Percentiles rank a stretch among this genome's conserved stretches.
These are phyloP conservation scores for Patella depressa DNA, from an alignment of 2,888 invertebrate genomes.

Conservation along the genomic window DNA sequence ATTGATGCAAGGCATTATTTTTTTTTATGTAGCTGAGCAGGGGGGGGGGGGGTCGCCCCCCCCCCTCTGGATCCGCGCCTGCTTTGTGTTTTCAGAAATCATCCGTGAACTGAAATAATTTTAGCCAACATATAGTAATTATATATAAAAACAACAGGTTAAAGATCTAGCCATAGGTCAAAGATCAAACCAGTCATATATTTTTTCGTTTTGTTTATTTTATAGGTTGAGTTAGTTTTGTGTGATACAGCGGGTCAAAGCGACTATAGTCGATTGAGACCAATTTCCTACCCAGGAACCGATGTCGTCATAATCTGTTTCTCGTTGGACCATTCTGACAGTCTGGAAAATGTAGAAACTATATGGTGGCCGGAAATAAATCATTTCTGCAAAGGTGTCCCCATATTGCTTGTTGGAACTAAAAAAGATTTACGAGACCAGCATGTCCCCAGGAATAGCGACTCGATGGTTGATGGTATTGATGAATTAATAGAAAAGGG, in stretches of 20 bases:
- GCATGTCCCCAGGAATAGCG: constrained; percentile 75
- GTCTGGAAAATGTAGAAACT: constrained; percentile 96
- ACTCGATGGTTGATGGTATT: constrained; percentile 80
- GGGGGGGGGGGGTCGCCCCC: no score
- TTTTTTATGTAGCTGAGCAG: no score
- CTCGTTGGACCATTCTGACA: constrained; percentile 98
- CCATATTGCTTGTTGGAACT: constrained; percentile 97
- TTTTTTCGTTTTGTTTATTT: background rate
- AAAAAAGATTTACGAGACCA: constrained; percentile 93
- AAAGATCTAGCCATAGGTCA: no score
- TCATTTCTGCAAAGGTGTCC: constrained; percentile 97
- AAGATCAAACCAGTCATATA: no score
- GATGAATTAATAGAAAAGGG: background rate
- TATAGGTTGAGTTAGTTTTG: constrained; percentile 64
- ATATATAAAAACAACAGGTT: no score
- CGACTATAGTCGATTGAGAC: constrained; percentile 93
- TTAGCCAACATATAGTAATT: no score
- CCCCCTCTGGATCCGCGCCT: no score
- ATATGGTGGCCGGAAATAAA: constrained; percentile 93
- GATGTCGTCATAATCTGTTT: constrained; percentile 99
- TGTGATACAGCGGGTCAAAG: constrained; percentile 98
- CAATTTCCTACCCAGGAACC: constrained; percentile 94
- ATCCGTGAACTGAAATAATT: no score
- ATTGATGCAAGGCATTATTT: no score
- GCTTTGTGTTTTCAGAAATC: no score